Percentiles rank a stretch among this genome's conserved stretches.
These are phyloP conservation scores for Cladopsammia gracilis DNA, from an alignment of 64 coral and sea anemone genomes.

Conservation along the genomic window DNA sequence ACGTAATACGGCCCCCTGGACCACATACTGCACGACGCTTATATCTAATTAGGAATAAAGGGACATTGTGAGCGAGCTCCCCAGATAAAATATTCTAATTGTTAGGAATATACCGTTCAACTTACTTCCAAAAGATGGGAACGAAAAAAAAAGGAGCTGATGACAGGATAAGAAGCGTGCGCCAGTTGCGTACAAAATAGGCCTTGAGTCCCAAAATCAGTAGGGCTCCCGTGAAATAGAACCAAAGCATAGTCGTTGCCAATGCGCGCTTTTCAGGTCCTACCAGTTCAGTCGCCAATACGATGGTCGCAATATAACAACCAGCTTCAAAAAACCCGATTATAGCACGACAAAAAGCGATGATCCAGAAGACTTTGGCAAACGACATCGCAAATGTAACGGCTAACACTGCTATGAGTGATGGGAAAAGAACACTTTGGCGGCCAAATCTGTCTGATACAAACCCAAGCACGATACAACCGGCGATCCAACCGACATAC, in stretches of 20 bases:
- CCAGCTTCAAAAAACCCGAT: constrained; percentile 91
- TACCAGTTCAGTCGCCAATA: too few relatives aligned
- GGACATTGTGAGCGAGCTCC: too few relatives aligned
- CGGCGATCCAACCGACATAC: constrained; percentile 91
- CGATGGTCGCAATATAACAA: constrained; percentile 68
- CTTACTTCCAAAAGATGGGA: constrained; percentile 90
- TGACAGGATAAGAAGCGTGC: constrained; percentile 77
- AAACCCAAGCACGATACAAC: constrained; percentile 72
- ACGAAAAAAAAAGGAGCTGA: constrained; percentile 87
- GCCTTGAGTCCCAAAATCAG: constrained; percentile 88
- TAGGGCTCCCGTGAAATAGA: constrained; percentile 79
- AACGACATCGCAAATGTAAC: constrained; percentile 85
- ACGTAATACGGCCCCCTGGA: too few relatives aligned
- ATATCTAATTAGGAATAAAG: too few relatives aligned
- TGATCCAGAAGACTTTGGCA: constrained; percentile 71
- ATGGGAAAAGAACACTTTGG: constrained; percentile 88
- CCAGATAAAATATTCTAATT: too few relatives aligned
- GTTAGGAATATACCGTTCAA: not conserved
- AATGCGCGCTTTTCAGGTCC: too few relatives aligned
- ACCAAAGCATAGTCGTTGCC: constrained; percentile 83
- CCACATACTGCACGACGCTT: too few relatives aligned
- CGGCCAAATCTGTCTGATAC: constrained; percentile 89
- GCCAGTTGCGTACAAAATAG: constrained; percentile 84
- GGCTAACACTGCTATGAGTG: constrained; percentile 57
- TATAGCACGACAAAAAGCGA: constrained; percentile 71